Percentiles rank a stretch among this genome's conserved stretches.
Evolutionary conservation across 1,140 invertebrate genomes (phyloP).

Genomic region (Magallana ariakensis): DNA sequence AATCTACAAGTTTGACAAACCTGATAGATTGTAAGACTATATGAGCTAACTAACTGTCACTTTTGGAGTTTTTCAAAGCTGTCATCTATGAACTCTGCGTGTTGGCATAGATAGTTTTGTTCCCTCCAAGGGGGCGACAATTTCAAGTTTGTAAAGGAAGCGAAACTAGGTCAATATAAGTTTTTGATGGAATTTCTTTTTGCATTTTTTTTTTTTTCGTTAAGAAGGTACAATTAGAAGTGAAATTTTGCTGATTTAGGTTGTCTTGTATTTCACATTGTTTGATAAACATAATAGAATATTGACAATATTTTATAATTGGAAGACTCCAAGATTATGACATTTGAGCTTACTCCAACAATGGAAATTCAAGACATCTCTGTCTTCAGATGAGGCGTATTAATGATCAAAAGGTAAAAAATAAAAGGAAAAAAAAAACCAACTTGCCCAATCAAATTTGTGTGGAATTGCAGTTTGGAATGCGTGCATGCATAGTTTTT

Average conservation of each 20-base stretch:
- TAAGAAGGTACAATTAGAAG: background rate
- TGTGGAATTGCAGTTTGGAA: background rate
- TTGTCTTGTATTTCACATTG: background rate
- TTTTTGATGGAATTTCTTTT: background rate
- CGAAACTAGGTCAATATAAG: background rate
- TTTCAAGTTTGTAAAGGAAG: background rate
- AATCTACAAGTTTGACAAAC: conserved; percentile 10
- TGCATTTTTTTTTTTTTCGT: background rate
- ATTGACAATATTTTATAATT: background rate
- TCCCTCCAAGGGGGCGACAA: background rate
- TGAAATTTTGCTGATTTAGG: background rate
- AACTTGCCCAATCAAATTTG: background rate
- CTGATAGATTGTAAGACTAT: background rate
- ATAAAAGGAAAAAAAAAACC: too few relatives aligned
- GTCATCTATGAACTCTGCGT: background rate
- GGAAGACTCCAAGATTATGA: background rate
- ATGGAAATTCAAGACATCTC: background rate
- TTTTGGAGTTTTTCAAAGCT: background rate
- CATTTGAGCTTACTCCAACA: background rate
- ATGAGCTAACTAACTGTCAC: conserved; percentile 5
- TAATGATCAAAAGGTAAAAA: too few relatives aligned
- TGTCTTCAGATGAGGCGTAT: background rate
- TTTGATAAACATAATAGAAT: background rate
- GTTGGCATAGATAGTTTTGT: background rate
- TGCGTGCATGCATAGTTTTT: background rate